A percentile compares a stretch with the other conserved stretches of the same genome.
Conservation (phyloP, 2,797 vertebrate species). For the Sebastes vulpes region DNA sequence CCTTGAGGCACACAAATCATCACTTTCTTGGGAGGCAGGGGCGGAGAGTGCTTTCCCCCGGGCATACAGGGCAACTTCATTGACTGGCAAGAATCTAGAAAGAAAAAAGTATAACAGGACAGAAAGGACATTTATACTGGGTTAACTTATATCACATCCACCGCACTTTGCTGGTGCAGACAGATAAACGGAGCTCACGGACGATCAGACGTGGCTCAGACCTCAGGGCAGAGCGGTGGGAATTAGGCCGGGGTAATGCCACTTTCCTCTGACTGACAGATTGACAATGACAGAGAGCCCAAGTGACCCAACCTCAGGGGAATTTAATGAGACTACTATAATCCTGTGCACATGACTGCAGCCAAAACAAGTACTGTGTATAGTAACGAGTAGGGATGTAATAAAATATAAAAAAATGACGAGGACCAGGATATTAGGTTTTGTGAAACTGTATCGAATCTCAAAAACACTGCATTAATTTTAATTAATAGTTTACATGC, state of each 20-base stretch:
- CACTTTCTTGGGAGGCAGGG: constrained; percentile 99
- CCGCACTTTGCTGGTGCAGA: not conserved
- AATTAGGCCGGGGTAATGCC: constrained; percentile 74
- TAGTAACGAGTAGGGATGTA: not conserved
- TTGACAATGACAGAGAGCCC: constrained; percentile 65
- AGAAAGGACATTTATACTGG: not conserved
- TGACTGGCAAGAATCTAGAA: constrained; percentile 93
- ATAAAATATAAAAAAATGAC: too few relatives aligned
- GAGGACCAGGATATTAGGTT: too few relatives aligned
- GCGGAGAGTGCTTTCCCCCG: constrained; percentile 94
- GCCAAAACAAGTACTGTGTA: constrained; percentile 2
- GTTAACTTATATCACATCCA: not conserved
- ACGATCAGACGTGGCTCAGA: constrained; percentile 39
- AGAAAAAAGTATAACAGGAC: not conserved
- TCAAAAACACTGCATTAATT: too few relatives aligned
- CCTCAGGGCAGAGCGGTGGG: constrained; percentile 38
- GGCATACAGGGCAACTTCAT: constrained; percentile 96
- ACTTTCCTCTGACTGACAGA: constrained; percentile 68
- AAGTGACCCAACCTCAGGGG: constrained; percentile 57
- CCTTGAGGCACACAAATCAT: constrained; percentile 97
- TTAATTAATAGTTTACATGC: too few relatives aligned
- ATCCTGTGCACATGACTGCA: constrained; percentile 58
- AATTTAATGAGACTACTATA: constrained; percentile 74
- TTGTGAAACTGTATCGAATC: too few relatives aligned
- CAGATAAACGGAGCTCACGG: constrained; percentile 45